Base-by-base conservation (phyloP, 2,888 invertebrate genomes). In the Odontomyia ornata region DNA sequence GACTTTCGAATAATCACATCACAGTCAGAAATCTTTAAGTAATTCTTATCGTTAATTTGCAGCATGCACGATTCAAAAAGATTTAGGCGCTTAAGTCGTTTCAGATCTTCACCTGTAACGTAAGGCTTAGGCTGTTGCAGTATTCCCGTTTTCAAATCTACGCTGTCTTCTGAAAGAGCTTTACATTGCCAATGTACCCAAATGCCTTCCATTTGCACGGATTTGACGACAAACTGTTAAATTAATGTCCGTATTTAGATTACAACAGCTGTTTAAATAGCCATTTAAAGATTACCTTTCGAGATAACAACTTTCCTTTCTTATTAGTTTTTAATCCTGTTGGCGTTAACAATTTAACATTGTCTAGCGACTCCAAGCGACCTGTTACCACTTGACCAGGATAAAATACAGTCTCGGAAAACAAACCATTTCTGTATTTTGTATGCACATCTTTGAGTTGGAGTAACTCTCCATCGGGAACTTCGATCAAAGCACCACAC, bases 161-260 rank as follows among this genome's bases (percentile, higher is more conserved):
- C 80, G n/a, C 75, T 76, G 1, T 86, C 85, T 43, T 86, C 88
- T 81, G 91, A 91, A 15, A 92, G 89, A 0, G 93, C 92, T 80
- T 92, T 91, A 83, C 95, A 95, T 80, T 95, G 93, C 96, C 97
- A 97, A 82, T 93, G 93, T 0, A 97, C 95, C 82, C 93, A 93
- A 21, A 97, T 91, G 80, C 92, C 91, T 79, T 92, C 91, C 1
- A 95, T 93, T 83, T 93, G 91, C 9, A 97, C 93, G 72, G 93
- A 92, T 84, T 95, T 94, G 21, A 97, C 94, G 3, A 93, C 92
- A 80, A 95, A 93, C 89, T 91, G 85, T n/a, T 81, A 79, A 28
- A 23, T 47, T 57, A 7, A 60, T 52, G 9, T 27, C 21, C 3
- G 36, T 21, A 15, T 4, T 36, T 36, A 7, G 28, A 27, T 18